Conservation (phyloP, 2,888 invertebrate genomes). For the Ochropacha duplaris region DNA sequence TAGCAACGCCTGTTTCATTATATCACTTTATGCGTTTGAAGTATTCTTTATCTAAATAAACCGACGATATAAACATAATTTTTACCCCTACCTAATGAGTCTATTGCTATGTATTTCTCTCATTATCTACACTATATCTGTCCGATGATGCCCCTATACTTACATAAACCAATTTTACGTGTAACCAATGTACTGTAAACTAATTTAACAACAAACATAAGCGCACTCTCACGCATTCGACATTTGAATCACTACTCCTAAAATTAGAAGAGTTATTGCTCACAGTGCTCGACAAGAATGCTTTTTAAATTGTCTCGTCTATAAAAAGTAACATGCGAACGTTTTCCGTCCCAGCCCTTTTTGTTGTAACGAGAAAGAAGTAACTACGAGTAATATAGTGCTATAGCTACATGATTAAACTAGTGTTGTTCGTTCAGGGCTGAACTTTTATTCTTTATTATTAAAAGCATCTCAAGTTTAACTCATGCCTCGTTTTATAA, state of each 20-base stretch:
- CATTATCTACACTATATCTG: background rate
- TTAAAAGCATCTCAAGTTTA: too few relatives aligned
- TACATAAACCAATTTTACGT: background rate
- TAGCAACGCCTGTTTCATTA: background rate
- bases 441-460: background rate
- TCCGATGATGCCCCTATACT: background rate
- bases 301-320: slow-evolving; percentile 2
- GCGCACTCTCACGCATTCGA: background rate
- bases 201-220: background rate
- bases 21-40: background rate
- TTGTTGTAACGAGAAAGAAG: slow-evolving; percentile 3
- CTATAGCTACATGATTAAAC: background rate
- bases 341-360: slow-evolving; percentile 3
- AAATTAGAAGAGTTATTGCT: background rate
- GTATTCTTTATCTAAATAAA: background rate
- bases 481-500: too few relatives aligned
- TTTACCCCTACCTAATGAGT: background rate
- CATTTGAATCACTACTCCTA: slow-evolving; percentile 1
- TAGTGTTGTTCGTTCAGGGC: background rate
- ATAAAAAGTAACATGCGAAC: slow-evolving; percentile 4
- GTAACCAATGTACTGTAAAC: too few relatives aligned
- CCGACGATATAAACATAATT: background rate
- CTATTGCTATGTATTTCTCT: background rate
- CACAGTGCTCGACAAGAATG: background rate
- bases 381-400: background rate